Evolutionary conservation across 1,140 invertebrate species (phyloP).

Genomic region (Drosophila prosaltans): DNA sequence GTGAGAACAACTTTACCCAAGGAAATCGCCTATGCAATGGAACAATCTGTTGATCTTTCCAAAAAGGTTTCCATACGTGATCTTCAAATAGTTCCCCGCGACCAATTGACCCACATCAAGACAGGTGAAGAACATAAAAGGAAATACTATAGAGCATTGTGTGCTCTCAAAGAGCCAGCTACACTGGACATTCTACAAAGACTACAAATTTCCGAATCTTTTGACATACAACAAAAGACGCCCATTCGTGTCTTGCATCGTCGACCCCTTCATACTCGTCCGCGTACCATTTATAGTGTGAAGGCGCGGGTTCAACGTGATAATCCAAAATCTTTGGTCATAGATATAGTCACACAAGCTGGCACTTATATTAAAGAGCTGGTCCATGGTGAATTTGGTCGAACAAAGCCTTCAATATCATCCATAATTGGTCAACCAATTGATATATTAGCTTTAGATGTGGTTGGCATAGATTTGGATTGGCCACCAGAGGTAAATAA

Average conservation of each 20-base stretch:
- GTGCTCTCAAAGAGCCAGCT: constrained; percentile 84
- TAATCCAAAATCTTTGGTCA: constrained; percentile 85
- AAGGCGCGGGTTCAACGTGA: constrained; percentile 83
- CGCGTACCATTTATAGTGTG: constrained; percentile 87
- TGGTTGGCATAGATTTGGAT: constrained; percentile 87
- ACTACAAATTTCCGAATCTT: constrained; percentile 84
- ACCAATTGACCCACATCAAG: constrained; percentile 89
- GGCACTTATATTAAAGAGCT: constrained; percentile 99
- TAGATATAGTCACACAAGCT: constrained; percentile 93
- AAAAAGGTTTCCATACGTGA: constrained; percentile 86
- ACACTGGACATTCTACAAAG: constrained; percentile 84
- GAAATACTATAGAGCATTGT: constrained; percentile 93
- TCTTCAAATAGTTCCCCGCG: constrained; percentile 88
- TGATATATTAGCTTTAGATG: constrained; percentile 89
- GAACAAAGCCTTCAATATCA: constrained; percentile 89
- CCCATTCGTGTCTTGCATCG: constrained; percentile 94
- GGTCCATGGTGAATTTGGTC: constrained; percentile 96
- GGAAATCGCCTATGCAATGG: constrained; percentile 82
- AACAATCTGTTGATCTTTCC: constrained; percentile 86
- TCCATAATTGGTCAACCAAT: constrained; percentile 87
- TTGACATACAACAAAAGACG: constrained; percentile 89
- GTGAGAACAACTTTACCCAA: constrained; percentile 84
- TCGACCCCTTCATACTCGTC: constrained; percentile 87
- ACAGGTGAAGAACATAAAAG: constrained; percentile 93
- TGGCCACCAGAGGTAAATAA: constrained; percentile 85